Evolutionary conservation across 2,888 invertebrate genomes (phyloP), one percentile per base, ranked within the genome.

Genomic region (Drosophila monieri): DNA sequence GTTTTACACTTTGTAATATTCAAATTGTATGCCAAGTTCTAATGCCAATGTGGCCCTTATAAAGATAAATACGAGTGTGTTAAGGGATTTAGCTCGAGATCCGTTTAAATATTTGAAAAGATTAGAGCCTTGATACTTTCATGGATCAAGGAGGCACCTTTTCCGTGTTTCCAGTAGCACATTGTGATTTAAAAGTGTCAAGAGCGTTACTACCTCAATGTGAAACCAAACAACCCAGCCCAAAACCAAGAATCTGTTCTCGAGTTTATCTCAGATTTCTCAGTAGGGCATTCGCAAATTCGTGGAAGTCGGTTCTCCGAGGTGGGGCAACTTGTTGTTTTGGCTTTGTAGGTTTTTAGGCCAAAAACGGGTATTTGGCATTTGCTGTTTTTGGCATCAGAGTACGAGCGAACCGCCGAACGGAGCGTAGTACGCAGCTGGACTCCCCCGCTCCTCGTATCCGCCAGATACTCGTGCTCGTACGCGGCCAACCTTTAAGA

Each of bases 281-380:
- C 30, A n/a, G 64, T 25, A 65, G 64, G 32, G 54, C 66, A 65
- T 66, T 1, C 6, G 14, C 4, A 14, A 47, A 71, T 80, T 80
- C 80, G 84, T 57, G 54, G 14, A 52, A 64, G 70, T 69, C 65
- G 44, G 55, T 41, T 67, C 58, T 39, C 15, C 6, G 46, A 52
- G 58, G 53, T 70, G 61, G 68, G 52, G 41, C 58, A 61, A 71
- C 65, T 85, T 78, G 79, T 74, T 80, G 65, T 80, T 69, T 58
- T 15, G 65, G 65, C 70, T 71, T 78, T 78, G 84, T 74, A 52
- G 52, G 67, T 85, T 84, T 86, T 80, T 80, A 85, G 83, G 85
- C 86, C 88, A 88, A 77, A 60, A 85, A 70, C 80, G 74, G 73
- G 74, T 70, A 72, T 65, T 76, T 72, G 73, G 61, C 62, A 73